A percentile compares a stretch with the other conserved stretches of the same genome.
These are phyloP conservation scores for Spatulosminthurus flaviceps DNA, from an alignment of 2,888 invertebrate species.

Conservation along the genomic window DNA sequence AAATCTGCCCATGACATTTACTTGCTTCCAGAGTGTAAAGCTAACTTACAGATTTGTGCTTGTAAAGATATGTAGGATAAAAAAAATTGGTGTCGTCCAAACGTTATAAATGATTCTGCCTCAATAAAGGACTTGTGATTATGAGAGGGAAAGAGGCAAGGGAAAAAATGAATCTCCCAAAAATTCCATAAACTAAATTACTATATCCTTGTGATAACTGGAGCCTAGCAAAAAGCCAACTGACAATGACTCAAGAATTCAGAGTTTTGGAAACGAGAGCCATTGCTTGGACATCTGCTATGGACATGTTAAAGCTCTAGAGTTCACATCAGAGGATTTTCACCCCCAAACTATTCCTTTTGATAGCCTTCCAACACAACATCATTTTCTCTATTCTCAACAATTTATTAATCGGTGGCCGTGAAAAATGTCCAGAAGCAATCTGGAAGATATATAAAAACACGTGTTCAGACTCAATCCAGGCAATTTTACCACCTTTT, in stretches of 20 bases:
- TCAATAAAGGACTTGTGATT: too few relatives aligned
- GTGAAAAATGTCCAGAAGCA: slow-evolving; percentile 31
- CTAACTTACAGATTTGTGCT: too few relatives aligned
- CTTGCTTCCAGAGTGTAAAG: too few relatives aligned
- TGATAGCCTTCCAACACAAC: neutral
- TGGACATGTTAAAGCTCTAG: slow-evolving; percentile 19
- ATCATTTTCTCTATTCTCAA: neutral
- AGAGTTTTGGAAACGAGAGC: neutral
- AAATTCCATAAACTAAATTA: too few relatives aligned
- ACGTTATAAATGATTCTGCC: too few relatives aligned
- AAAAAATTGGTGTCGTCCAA: too few relatives aligned
- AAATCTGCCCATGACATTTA: too few relatives aligned
- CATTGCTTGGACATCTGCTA: slow-evolving; percentile 27
- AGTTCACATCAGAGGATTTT: slow-evolving; percentile 29
- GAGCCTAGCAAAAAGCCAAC: too few relatives aligned
- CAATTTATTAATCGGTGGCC: slow-evolving; percentile 36
- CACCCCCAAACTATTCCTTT: slow-evolving; percentile 5
- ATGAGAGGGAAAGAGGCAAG: too few relatives aligned
- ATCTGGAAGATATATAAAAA: neutral
- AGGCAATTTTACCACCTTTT: neutral
- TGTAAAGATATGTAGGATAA: too few relatives aligned
- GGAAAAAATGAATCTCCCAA: too few relatives aligned
- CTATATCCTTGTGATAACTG: too few relatives aligned
- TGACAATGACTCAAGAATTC: neutral
- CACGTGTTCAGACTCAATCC: slow-evolving; percentile 1